phyloP scores from a whole-genome alignment of 2,797 vertebrate genomes.

The Myiothlypis coronata region DNA sequence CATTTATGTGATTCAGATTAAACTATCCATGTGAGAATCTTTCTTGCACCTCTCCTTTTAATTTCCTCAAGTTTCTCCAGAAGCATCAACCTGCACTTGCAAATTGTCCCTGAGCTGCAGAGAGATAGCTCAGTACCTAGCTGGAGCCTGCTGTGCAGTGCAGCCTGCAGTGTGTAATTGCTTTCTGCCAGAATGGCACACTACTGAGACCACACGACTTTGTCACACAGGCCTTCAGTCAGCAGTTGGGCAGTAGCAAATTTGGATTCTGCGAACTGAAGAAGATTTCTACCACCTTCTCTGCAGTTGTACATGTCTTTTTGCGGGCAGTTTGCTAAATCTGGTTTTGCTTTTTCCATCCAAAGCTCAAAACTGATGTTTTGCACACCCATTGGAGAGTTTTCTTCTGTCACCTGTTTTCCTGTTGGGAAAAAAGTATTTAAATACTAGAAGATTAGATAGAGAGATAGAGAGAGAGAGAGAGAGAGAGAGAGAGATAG shows the following conservation, averaged over 20 bases:
- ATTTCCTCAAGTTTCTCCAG: neutral
- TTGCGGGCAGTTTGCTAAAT: neutral
- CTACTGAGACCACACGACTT: neutral
- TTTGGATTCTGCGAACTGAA: neutral
- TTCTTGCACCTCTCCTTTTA: neutral
- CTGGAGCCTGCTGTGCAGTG: neutral
- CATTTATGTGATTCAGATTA: neutral
- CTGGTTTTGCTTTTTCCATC: neutral
- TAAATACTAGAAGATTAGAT: neutral
- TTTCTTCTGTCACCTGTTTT: neutral
- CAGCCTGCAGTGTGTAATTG: neutral
- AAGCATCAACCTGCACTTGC: neutral
- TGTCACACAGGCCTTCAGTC: neutral
- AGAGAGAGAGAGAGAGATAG: too few species aligned
- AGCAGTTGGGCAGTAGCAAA: neutral
- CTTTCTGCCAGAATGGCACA: neutral
- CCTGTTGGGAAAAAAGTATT: neutral
- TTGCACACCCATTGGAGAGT: neutral
- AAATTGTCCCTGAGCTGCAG: neutral
- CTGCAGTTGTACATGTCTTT: fast-evolving
- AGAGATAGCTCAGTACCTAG: neutral
- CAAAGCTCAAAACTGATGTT: neutral
- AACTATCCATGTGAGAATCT: neutral
- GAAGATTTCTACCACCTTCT: neutral
- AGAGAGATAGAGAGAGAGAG: neutral